Conservation (phyloP, 2,888 invertebrate species). For the Helleia helle region DNA sequence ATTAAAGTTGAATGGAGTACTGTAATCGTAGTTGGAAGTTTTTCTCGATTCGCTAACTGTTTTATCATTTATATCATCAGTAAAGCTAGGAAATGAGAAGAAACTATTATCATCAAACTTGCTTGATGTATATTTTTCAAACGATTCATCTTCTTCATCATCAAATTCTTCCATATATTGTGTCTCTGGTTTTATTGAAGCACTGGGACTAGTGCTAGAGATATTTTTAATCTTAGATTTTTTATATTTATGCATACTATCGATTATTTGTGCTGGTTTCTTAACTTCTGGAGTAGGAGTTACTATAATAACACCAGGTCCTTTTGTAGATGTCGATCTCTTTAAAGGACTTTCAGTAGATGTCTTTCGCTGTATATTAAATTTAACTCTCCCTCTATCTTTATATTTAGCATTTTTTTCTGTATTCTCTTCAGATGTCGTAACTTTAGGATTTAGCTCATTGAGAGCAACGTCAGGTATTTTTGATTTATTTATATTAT, state of each 20-base stretch:
- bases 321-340: constrained; percentile 36
- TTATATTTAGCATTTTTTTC: constrained; percentile 67
- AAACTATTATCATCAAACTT: constrained; percentile 69
- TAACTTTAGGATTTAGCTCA: constrained; percentile 54
- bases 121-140: constrained; percentile 61
- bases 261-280: constrained; percentile 50
- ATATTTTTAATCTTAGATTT: constrained; percentile 42
- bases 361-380: constrained; percentile 35
- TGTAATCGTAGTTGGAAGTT: constrained; percentile 42
- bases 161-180: constrained; percentile 29
- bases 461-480: constrained; percentile 51
- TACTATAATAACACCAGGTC: constrained; percentile 43
- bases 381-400: constrained; percentile 57
- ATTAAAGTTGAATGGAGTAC: constrained; percentile 44
- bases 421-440: constrained; percentile 52
- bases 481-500: constrained; percentile 33
- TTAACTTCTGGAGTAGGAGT: constrained; percentile 61
- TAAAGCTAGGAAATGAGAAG: constrained; percentile 62
- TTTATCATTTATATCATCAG: constrained; percentile 45
- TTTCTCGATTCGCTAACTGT: constrained; percentile 35
- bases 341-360: constrained; percentile 37
- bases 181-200: constrained; percentile 27
- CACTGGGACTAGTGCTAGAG: constrained; percentile 35
- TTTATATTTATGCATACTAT: constrained; percentile 51
- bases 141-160: constrained; percentile 37